Base-by-base conservation (phyloP, 2,113 vertebrate genomes). In the Microtus richardsoni region DNA sequence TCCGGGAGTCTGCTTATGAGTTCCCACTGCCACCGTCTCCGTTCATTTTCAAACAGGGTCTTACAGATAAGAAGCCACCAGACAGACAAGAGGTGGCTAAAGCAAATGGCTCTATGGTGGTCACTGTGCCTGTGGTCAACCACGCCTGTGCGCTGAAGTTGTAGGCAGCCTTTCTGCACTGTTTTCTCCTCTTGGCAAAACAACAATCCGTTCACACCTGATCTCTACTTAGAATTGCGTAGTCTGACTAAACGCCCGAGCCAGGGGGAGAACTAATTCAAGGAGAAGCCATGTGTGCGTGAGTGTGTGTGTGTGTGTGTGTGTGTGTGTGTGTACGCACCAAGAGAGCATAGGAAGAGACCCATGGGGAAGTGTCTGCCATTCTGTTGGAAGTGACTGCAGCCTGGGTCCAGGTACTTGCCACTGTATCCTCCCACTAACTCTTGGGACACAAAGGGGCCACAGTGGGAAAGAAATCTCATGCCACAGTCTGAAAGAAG, bases 401-500 rank as follows among this genome's bases (percentile, higher is more conserved):
- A 12, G 8, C 36, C 71, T 36, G 21, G 33, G 33, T 7, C 4
- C 0, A 7, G 28, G 16, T 0, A 21, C 14, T n/a, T 7, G 12
- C 7, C 19, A 5, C n/a, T 36, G 16, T 21, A 44, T 77, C 74
- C 17, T 70, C 11, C 47, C 3, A 3, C 4, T 8, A 4, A 6
- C 5, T 8, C 8, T 30, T 2, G 14, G 30, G 1, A 16, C 62
- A 49, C 49, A 62, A 44, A 3, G 22, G 11, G 49, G 28, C 28
- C 71, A 26, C 47, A 0, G 0, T 0, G 2, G n/a, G 33, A 13
- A 70, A 33, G 54, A 89, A 36, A 71, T 49, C 24, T 62, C 54
- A 58, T 58, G 54, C 54, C 54, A 21, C 19, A 21, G 54, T 58
- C 54, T 21, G 19, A 58, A 58, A 58, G 54, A 58, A 58, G 54